These are phyloP conservation scores for Drosophila neutralis DNA, from an alignment of 2,888 invertebrate species.

Conservation along the genomic window DNA sequence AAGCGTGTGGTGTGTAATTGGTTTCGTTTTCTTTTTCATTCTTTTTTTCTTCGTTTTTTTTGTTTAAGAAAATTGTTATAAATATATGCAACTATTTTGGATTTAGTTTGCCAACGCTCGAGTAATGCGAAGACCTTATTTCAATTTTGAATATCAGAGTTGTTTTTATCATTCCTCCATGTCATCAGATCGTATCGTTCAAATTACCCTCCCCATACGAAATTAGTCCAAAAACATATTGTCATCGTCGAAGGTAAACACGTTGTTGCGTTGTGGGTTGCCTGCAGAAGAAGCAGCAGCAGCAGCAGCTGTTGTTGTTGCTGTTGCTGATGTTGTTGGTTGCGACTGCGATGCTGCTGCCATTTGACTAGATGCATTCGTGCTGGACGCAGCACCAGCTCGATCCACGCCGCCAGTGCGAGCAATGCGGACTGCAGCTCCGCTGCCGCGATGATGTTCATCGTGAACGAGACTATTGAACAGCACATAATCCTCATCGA, in stretches of 20 bases:
- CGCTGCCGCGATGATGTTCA: slow-evolving; percentile 26
- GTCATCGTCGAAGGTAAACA: slow-evolving; percentile 83
- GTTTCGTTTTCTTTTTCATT: slow-evolving; percentile 17
- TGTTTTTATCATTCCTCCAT: slow-evolving; percentile 19
- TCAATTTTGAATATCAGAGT: slow-evolving; percentile 72
- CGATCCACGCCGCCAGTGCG: slow-evolving; percentile 18
- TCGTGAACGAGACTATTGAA: slow-evolving; percentile 65
- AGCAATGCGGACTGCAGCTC: slow-evolving; percentile 19
- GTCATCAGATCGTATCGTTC: neutral
- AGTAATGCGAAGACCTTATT: slow-evolving; percentile 22
- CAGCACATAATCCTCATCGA: slow-evolving; percentile 55
- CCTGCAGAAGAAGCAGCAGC: neutral
- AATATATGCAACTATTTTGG: slow-evolving; percentile 54
- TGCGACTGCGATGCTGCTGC: slow-evolving; percentile 24
- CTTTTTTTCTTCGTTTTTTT: slow-evolving; percentile 14
- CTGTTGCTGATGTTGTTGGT: slow-evolving; percentile 19
- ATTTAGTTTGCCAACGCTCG: slow-evolving; percentile 43
- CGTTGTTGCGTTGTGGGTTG: slow-evolving; percentile 64
- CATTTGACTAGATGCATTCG: slow-evolving; percentile 53
- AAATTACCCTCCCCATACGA: slow-evolving; percentile 9
- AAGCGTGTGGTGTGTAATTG: slow-evolving; percentile 48
- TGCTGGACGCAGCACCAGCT: slow-evolving; percentile 20
- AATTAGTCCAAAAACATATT: slow-evolving; percentile 83
- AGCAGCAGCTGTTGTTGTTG: neutral
- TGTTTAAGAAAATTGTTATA: slow-evolving; percentile 49